Evolutionary conservation across 2,888 invertebrate genomes (phyloP), one percentile per base, ranked within the genome.

Genomic region (Dasysyrphus tricinctus): DNA sequence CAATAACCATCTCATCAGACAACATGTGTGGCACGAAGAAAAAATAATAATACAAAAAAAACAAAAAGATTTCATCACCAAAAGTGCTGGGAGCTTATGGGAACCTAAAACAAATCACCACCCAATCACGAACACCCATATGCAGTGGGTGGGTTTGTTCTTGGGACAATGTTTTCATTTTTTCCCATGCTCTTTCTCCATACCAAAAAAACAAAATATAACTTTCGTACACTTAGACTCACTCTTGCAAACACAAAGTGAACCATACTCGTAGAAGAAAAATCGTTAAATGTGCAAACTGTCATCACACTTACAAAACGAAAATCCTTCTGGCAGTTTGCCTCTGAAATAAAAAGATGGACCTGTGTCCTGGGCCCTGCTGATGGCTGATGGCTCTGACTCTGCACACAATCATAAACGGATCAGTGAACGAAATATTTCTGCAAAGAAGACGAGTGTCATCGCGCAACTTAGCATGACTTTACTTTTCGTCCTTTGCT

Each of bases 211-310:
- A n/a, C n/a, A 39, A 34, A 57, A 44, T 24, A 39, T 16, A 47
- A 78, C 67, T 59, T 72, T 44, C 19, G 0, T 42, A 8, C 7
- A 39, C 37, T 42, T 42, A 32, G 16, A 24, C 12, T 12, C 16
- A 39, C 39, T 57, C 12, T 37, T 32, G n/a, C 34, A n/a, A n/a
- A 79, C 32, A 29, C 11, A 69, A 42, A 59, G n/a, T 19, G 59
- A 75, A 37, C 69, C n/a, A 57, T 24, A 24, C 24, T 24, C 24
- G 24, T 24, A 24, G 70, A 70, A 80, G 70, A 80, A 84, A 70
- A 80, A 76, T 84, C 72, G 74, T 72, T 73, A 80, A 80, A 80
- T 84, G 84, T 72, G 76, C 70, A 84, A 84, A 75, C 84, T 84
- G 84, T 80, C 84, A 80, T 84, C 80, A 73, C 72, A 67, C 67